Percentiles rank a stretch among this genome's conserved stretches.
phyloP scores from a whole-genome alignment of 1,140 invertebrate genomes.

The Nylanderia fulva region DNA sequence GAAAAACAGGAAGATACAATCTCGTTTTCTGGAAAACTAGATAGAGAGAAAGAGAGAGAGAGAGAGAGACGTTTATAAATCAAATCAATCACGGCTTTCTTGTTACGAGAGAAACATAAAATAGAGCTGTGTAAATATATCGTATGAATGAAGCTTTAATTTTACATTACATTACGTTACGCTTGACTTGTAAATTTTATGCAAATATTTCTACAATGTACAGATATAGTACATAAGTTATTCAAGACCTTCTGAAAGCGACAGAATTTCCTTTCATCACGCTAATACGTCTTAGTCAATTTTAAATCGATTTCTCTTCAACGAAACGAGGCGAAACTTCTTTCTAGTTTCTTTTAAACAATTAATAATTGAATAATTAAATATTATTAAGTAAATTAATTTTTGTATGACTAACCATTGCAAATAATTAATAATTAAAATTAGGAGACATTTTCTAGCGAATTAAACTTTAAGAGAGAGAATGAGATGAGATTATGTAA shows the following conservation, averaged over 20 bases:
- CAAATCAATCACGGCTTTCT: constrained; percentile 19
- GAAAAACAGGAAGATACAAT: background rate
- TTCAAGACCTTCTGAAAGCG: background rate
- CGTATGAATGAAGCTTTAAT: constrained; percentile 11
- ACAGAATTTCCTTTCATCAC: background rate
- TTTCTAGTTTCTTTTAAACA: background rate
- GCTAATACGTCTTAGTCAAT: background rate
- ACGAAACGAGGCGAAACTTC: too few species aligned
- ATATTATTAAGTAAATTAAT: too few species aligned
- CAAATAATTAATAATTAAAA: too few species aligned
- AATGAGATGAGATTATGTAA: too few species aligned
- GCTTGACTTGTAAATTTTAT: background rate
- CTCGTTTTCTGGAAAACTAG: background rate
- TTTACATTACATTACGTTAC: background rate
- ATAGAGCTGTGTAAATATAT: too few species aligned
- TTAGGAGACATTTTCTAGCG: too few species aligned
- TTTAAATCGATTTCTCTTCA: background rate
- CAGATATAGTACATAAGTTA: constrained; percentile 19
- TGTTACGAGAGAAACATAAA: background rate
- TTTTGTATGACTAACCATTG: background rate
- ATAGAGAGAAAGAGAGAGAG: background rate
- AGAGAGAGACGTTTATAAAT: constrained; percentile 11
- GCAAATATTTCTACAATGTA: background rate
- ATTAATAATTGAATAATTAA: constrained; percentile 1
- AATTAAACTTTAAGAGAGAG: too few species aligned